Conservation (phyloP, 1,140 invertebrate genomes). For the Drosophila athabasca region DNA sequence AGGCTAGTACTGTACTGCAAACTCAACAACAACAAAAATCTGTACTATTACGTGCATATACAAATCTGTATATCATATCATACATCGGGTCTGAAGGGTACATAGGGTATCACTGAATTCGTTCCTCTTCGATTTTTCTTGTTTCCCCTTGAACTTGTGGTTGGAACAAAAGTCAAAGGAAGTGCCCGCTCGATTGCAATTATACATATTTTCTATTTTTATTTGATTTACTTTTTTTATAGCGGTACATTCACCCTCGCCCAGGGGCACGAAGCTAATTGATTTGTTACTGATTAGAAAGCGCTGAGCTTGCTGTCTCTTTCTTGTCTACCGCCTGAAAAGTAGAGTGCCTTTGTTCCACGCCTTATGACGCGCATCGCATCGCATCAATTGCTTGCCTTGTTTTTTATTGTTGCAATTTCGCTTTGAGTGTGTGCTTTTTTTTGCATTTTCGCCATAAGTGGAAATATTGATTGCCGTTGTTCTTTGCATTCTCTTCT, state of each 20-base stretch:
- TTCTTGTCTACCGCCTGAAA: neutral
- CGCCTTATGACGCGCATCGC: constrained; percentile 45
- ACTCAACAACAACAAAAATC: no score
- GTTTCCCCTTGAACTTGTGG: no score
- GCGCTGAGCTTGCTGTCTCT: constrained; percentile 33
- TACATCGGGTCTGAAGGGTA: no score
- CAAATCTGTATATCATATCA: no score
- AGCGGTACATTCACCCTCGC: constrained; percentile 56
- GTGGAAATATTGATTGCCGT: constrained; percentile 63
- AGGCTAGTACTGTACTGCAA: no score
- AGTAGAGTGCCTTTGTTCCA: constrained; percentile 52
- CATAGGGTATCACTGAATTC: no score
- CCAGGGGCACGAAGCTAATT: constrained; percentile 40
- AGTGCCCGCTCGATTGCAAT: constrained; percentile 16
- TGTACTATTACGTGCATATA: no score
- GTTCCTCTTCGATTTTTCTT: no score
- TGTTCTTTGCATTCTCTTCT: constrained; percentile 8
- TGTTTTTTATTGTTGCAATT: constrained; percentile 39
- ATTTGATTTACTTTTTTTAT: constrained; percentile 11
- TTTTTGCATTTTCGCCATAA: constrained; percentile 56
- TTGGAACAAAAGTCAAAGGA: constrained; percentile 15
- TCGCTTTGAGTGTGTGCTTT: constrained; percentile 12
- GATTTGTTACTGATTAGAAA: constrained; percentile 71
- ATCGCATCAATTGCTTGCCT: constrained; percentile 34
- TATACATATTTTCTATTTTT: constrained; percentile 9